Percentiles rank a stretch among this genome's conserved stretches.
Conservation (phyloP, 2,113 vertebrate species). For the Malurus elegans region DNA sequence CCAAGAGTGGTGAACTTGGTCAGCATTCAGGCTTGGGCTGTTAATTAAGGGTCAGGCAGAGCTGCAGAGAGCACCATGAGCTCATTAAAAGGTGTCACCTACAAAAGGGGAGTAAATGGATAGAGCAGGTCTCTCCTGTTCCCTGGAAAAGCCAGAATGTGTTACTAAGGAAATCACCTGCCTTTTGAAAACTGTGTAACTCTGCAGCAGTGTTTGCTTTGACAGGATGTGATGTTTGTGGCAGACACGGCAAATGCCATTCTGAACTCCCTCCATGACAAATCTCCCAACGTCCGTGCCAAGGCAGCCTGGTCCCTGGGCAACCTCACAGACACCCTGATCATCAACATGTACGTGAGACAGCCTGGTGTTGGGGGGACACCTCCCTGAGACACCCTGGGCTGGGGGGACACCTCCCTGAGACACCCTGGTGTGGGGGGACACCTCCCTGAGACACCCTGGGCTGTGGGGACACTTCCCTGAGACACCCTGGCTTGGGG, state of each 20-base stretch:
- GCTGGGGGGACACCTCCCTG: neutral
- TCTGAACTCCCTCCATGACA: constrained; percentile 86
- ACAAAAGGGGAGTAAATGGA: neutral
- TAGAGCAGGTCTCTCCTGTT: neutral
- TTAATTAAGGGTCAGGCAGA: neutral
- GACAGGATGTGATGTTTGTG: constrained; percentile 95
- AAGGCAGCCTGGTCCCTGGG: constrained; percentile 97
- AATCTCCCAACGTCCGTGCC: constrained; percentile 88
- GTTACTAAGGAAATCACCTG: neutral
- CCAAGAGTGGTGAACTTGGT: neutral
- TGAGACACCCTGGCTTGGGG: neutral
- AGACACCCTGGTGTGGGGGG: too few species aligned
- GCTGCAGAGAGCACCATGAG: neutral
- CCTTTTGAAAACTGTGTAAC: neutral
- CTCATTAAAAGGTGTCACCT: neutral
- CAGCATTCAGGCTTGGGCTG: neutral
- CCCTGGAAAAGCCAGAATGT: neutral
- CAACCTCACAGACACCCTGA: constrained; percentile 93
- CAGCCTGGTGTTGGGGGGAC: fast-evolving
- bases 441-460: neutral
- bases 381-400: neutral
- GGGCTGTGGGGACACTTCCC: neutral
- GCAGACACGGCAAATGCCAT: constrained; percentile 93
- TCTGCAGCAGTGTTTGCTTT: neutral
- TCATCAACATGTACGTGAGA: constrained; percentile 88